Conservation (phyloP, 2,113 vertebrate genomes). For the Lophura nycthemera region DNA sequence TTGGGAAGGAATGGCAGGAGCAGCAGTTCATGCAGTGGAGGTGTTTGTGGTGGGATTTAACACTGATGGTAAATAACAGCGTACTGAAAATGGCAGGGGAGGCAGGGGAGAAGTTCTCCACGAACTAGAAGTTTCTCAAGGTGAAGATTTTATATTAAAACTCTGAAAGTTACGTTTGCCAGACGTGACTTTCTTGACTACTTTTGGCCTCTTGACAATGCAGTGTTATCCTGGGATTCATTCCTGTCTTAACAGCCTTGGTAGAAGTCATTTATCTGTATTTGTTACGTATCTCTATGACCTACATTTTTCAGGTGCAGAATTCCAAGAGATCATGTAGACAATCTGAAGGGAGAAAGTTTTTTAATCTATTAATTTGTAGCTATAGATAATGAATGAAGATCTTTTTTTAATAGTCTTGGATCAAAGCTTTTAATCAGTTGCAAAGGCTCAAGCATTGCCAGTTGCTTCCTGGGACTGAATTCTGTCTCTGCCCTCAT, state of each 20-base stretch:
- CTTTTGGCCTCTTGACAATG: slow-evolving; percentile 66
- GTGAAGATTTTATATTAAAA: slow-evolving; percentile 68
- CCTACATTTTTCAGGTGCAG: slow-evolving; percentile 49
- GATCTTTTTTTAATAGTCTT: not conserved
- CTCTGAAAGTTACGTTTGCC: slow-evolving; percentile 8
- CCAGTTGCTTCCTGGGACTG: not conserved
- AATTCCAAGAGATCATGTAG: slow-evolving; percentile 22
- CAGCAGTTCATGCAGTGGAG: not conserved
- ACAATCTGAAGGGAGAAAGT: not conserved
- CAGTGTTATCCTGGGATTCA: slow-evolving; percentile 33
- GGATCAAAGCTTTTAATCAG: slow-evolving; percentile 25
- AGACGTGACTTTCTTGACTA: slow-evolving; percentile 32
- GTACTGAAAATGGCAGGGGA: not conserved
- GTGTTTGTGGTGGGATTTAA: not conserved
- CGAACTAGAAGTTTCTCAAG: slow-evolving; percentile 28
- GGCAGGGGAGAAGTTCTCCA: not conserved
- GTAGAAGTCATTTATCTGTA: slow-evolving; percentile 63
- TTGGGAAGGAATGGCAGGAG: not conserved
- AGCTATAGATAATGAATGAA: slow-evolving; percentile 41
- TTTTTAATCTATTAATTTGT: slow-evolving; percentile 48
- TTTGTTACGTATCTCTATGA: slow-evolving; percentile 25
- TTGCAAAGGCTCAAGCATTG: not conserved
- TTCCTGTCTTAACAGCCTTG: slow-evolving; percentile 39
- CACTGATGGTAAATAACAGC: not conserved
- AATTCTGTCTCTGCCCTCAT: not conserved